Evolutionary conservation across 2,797 vertebrate species (phyloP), one percentile per base, ranked within the genome.

Genomic region (Labeo calbasu): DNA sequence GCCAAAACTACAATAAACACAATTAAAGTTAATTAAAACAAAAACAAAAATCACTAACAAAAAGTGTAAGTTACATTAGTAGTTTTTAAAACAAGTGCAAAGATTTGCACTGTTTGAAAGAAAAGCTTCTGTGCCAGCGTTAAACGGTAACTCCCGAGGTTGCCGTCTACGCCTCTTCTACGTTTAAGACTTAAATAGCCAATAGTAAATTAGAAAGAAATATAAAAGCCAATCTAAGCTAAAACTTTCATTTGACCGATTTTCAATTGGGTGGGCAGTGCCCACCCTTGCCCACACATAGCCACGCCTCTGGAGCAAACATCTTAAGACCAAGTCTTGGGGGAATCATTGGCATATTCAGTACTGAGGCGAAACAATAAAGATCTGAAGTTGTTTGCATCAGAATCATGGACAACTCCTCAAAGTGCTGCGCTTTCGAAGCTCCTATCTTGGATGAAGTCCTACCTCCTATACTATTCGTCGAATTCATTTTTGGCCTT

Each of bases 401-500:
- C 12, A 3, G 15, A 40, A 79, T 23, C 63, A 92, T 48, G 86
- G 92, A 92, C 82, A 95, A 95, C 79, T 7, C 86, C 12, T 81
- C 91, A 2, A 61, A 53, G 23, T 96, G 95, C 85, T 96, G 95
- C 51, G 88, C 89, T 75, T 96, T 95, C 32, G 86, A 93, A 11
- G 57, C 94, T 0, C 92, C 94, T 19, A 69, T 93, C 61, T 82
- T 96, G 83, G 91, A 95, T 79, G 53, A 43, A 48, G 57, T 92
- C n/a, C 71, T 96, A 46, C 95, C 95, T 43, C 94, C 96, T 0
- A 48, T 95, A 1, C 92, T 96, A 3, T 80, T 95, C 69, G 9
- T 94, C 21, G 95, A 95, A 91, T 95, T 96, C 88, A 88, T 95
- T 72, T 91, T 96, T 0, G 95, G 95, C 0, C 87, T 96, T 71